Evolutionary conservation across 2,113 vertebrate genomes (phyloP), one percentile per base, ranked within the genome.

Genomic region (Himantopus leucocephalus): DNA sequence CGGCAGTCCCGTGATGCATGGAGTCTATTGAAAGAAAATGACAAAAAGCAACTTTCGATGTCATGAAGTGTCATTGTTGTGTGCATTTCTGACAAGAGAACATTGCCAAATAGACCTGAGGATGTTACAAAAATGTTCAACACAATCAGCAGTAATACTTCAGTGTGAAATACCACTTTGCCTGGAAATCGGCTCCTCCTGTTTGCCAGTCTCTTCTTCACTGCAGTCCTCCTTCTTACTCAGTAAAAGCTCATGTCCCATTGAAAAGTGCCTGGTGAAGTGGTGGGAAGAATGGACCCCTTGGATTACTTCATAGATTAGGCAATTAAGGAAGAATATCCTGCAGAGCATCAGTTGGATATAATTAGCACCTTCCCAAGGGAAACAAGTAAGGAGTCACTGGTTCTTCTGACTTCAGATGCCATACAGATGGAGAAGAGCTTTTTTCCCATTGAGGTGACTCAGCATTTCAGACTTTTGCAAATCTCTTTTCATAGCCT

Each of bases 151-250:
- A 92, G 58, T 85, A 89, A 62, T 84, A 52, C 14, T 64, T 18
- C 59, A 52, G 27, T 34, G 30, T 58, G 41, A 90, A 87, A 73
- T 53, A 56, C 2, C 30, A 13, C 48, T 94, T 86, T 34, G 3
- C 34, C 16, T 35, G 24, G 53, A 76, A 29, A 83, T 30, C 0
- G 0, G 20, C 24, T 88, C 29, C n/a, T 87, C 11, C 39, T 59
- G 9, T 41, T 90, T 90, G 14, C 27, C 43, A 58, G 18, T 14
- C 27, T 56, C 19, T 53, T 53, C 32, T 85, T 47, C 34, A 10
- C 34, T 70, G 63, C 35, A 62, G 13, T 66, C 12, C 53, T 60
- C n/a, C 20, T 82, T 27, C 52, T 75, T 20, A 26, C 23, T 62
- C 35, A 48, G 48, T 52, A 52, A 58, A 83, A 84, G 23, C 34